Base-by-base conservation (phyloP, 2,888 invertebrate genomes). In the Tricholauxania praeusta region DNA sequence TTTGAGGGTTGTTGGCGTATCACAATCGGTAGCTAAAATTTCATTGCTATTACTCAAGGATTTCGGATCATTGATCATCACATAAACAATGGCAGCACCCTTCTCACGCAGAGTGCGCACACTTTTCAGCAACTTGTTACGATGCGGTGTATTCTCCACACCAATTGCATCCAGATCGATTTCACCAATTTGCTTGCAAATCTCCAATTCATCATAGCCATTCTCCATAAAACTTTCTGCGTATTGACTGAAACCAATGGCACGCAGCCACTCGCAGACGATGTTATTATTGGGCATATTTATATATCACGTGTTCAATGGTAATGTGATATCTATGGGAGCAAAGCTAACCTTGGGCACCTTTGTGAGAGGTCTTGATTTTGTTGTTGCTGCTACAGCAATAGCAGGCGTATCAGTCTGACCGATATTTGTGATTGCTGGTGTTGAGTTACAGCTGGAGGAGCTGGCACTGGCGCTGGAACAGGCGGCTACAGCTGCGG, bases 111-210 rank as follows among this genome's bases (percentile, higher is more conserved):
- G 89, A 79, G 92, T 92, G 81, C 94, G 91, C 74, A 97, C 94
- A 75, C 96, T 96, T 84, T 94, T 93, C 82, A 96, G 88, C 79
- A 97, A 88, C 78, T 94, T 90, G 80, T 91, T 91, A 47, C 96
- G 92, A 87, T 97, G 96, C 77, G 91, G 90, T 76, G 92, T 92
- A 86, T 94, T 95, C 79, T 94, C 91, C 74, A 97, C 97, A 51
- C 96, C 97, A 87, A 97, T 97, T 62, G 97, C 97, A 88, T 97
- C 97, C 87, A 97, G 89, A 89, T 97, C 97, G 75, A 96, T 96
- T 87, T 96, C 96, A 70, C 96, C 96, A 84, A 97, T 96, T 89
- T 96, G 96, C 88, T 97, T 97, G 89, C 97, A 97, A 85, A 97
- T 96, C 90, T 97, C 97, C 87, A 97, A 90, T 88, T 97, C 97